phyloP scores from a whole-genome alignment of 1,140 invertebrate genomes.

The Manduca sexta region DNA sequence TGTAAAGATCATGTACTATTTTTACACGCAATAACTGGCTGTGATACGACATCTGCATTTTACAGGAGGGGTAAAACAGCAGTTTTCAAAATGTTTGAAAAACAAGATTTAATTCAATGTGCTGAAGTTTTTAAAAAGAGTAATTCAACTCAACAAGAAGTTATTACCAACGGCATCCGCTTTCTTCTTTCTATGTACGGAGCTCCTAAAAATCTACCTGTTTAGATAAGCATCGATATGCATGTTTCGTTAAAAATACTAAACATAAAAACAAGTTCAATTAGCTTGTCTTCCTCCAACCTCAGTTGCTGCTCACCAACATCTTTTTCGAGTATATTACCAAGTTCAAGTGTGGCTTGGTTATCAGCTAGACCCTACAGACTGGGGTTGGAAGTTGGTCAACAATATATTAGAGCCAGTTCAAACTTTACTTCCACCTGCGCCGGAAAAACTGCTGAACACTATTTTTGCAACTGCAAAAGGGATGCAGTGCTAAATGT shows the following conservation, averaged over 20 bases:
- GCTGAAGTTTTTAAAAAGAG: conserved; percentile 37
- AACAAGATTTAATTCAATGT: conserved; percentile 36
- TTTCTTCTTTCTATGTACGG: conserved; percentile 38
- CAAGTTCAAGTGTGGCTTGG: conserved; percentile 3
- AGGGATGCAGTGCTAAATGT: too few species aligned
- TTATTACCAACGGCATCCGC: conserved; percentile 27
- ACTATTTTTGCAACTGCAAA: too few species aligned
- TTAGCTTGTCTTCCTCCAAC: conserved; percentile 33
- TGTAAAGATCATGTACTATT: conserved; percentile 22
- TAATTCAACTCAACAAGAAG: conserved; percentile 26
- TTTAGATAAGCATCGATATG: conserved; percentile 28
- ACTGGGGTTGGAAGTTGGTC: too few species aligned
- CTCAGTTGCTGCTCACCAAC: conserved; percentile 33
- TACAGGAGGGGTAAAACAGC: conserved; percentile 38
- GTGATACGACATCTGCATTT: conserved; percentile 37
- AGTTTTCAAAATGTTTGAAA: conserved; percentile 43
- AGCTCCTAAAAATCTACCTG: conserved; percentile 34
- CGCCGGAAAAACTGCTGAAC: too few species aligned
- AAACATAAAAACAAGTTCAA: conserved; percentile 31
- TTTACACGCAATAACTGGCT: conserved; percentile 26
- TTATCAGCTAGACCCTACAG: conserved; percentile 1
- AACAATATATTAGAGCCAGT: too few species aligned
- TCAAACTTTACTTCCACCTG: too few species aligned
- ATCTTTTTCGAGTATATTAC: conserved; percentile 14
- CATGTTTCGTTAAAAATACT: conserved; percentile 28